A percentile compares a stretch with the other conserved stretches of the same genome.
Conservation (phyloP, 2,113 vertebrate genomes). For the Montifringilla adamsi region DNA sequence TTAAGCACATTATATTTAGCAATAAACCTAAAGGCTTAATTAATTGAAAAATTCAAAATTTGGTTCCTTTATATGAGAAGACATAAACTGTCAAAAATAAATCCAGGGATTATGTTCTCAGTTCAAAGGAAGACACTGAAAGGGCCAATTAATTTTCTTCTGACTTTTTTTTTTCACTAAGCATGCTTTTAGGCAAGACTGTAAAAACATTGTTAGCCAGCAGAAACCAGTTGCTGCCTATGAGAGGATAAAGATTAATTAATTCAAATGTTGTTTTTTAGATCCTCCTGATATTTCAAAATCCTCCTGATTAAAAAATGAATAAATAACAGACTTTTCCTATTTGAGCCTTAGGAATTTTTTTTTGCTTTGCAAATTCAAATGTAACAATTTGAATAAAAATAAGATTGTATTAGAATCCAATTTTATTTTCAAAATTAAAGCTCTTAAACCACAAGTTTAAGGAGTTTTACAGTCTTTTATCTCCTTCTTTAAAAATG, state of each 20-base stretch:
- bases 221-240: background rate
- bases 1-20: background rate
- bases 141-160: background rate
- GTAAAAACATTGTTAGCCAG: background rate
- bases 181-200: background rate
- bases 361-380: background rate
- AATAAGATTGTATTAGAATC: background rate
- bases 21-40: background rate
- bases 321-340: background rate
- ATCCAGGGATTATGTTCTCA: background rate
- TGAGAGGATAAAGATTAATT: background rate
- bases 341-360: background rate
- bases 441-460: background rate
- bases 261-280: background rate
- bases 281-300: background rate
- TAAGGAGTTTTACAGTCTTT: background rate
- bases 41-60: background rate
- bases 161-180: background rate
- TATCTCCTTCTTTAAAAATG: background rate
- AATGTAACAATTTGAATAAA: background rate
- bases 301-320: background rate
- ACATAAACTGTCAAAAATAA: background rate
- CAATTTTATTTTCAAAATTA: background rate
- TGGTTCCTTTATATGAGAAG: background rate
- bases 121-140: background rate